Conservation (phyloP, 2,797 vertebrate species). For the Vireo griseus region DNA sequence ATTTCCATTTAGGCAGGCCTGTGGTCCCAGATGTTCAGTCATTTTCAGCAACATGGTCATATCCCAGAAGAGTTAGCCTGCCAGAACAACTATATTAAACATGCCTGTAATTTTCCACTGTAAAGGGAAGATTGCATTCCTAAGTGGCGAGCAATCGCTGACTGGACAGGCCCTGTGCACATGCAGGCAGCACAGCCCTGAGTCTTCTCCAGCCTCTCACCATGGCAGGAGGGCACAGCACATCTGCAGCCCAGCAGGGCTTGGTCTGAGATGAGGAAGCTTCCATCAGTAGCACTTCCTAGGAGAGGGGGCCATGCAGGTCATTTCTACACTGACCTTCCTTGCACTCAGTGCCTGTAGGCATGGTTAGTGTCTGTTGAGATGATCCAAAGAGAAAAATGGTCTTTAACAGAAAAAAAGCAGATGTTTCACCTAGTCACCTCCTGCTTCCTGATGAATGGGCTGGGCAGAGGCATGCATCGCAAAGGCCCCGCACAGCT, state of each 20-base stretch:
- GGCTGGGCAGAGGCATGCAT: background rate
- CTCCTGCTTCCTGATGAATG: background rate
- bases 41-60: constrained; percentile 46
- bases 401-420: background rate
- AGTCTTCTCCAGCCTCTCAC: background rate
- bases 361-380: background rate
- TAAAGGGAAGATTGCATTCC: constrained; percentile 12
- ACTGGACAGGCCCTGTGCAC: rapidly evolving
- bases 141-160: background rate
- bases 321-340: background rate
- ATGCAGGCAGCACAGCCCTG: rapidly evolving
- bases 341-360: background rate
- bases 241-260: background rate
- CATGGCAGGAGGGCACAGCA: background rate
- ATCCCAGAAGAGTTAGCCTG: constrained; percentile 64
- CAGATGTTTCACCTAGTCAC: background rate
- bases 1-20: constrained; percentile 43
- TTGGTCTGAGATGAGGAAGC: background rate
- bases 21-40: constrained; percentile 60
- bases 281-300: background rate
- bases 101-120: constrained; percentile 68
- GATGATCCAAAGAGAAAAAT: background rate
- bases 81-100: constrained; percentile 58
- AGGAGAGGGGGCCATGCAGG: background rate
- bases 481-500: background rate